Evolutionary conservation across 2,797 vertebrate species (phyloP).

Genomic region (Periparus ater): DNA sequence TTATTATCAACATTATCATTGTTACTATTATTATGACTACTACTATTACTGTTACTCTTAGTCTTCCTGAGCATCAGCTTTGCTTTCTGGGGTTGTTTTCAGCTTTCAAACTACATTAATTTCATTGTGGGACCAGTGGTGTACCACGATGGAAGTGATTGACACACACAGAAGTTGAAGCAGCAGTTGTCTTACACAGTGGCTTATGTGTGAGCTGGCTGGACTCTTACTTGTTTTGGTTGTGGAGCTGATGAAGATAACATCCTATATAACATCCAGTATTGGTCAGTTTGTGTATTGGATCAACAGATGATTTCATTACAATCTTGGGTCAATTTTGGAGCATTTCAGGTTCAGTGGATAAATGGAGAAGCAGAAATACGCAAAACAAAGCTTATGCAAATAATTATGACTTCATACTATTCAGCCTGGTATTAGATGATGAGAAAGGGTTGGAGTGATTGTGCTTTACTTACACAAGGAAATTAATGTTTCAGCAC

Average conservation of each 20-base stretch:
- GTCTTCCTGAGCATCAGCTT: neutral
- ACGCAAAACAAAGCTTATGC: neutral
- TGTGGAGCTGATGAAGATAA: neutral
- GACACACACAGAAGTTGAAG: accelerated
- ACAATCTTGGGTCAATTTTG: neutral
- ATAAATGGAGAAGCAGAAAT: neutral
- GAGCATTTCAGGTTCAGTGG: neutral
- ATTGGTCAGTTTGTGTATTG: neutral
- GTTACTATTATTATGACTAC: neutral
- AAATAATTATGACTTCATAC: neutral
- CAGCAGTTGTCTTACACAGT: neutral
- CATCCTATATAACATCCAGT: neutral
- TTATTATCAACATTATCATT: neutral
- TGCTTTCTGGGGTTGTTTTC: neutral
- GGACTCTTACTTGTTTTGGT: neutral
- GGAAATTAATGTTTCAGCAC: neutral
- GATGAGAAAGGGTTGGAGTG: neutral
- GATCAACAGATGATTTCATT: neutral
- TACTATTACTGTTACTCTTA: neutral
- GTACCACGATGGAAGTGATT: neutral
- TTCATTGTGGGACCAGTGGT: neutral
- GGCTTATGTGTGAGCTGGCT: neutral
- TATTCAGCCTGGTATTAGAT: neutral
- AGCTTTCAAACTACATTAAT: neutral
- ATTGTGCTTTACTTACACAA: neutral